Evolutionary conservation across 2,888 invertebrate species (phyloP), one percentile per base, ranked within the genome.

Genomic region (Heterodera filipjevi): DNA sequence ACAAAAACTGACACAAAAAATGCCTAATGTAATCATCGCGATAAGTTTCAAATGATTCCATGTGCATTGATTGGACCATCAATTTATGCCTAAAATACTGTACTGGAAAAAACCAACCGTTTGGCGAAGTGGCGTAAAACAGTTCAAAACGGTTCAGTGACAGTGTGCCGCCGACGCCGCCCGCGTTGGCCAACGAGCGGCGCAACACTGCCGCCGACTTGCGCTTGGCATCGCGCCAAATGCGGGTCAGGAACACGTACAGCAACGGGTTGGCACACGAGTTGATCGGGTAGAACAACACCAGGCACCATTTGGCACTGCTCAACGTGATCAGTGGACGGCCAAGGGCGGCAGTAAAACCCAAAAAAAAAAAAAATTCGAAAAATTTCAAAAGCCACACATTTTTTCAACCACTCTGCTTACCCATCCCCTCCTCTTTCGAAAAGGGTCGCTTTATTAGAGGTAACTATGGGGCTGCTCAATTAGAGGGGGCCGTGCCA

Each of bases 231-330:
- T 82, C 82, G 22, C 59, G 71, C 72, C 82, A 83, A 71, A 82
- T 82, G 27, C 66, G 66, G 6, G 82, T 82, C 49, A 84, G 53
- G 44, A 84, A 82, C 22, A 82, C 82, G 90, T 98, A 98, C 44
- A 98, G 92, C 90, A 97, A 97, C 0, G 98, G 98, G 91, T 98
- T 98, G 91, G 96, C 96, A 90, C 96, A 97, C 22, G 95, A 95
- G 91, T 98, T 98, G 82, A 98, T 91, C 1, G 98, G 97, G 85
- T 97, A 91, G 77, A 98, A 94, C 90, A 98, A 96, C 66, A 98
- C 96, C 95, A 95, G 85, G 19, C 95, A 90, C 73, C 95, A 90
- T 91, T 98, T 98, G 71, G 97, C 96, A 90, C 95, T 95, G 90
- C 96, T 96, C 81, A 98, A 92, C 2, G 95, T 94, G 44, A 98